Conservation (phyloP, 2,113 vertebrate genomes). For the Spermophilus dauricus region DNA sequence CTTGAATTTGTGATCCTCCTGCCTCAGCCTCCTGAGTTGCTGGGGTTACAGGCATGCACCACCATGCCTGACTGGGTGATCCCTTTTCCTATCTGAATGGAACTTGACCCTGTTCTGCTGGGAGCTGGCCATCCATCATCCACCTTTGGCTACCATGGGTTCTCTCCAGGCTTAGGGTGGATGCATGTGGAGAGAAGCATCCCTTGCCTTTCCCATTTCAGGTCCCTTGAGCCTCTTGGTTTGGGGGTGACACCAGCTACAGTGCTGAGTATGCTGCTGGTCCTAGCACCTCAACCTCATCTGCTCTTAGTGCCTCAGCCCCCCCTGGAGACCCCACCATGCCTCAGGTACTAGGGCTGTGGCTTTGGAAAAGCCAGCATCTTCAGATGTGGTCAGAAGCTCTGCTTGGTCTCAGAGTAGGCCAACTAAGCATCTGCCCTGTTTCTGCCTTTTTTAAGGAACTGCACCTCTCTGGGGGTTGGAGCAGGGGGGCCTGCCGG, state of each 20-base stretch:
- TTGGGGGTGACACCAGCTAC: background rate
- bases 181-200: background rate
- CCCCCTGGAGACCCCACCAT: background rate
- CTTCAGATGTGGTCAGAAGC: background rate
- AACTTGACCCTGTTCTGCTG: background rate
- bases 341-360: background rate
- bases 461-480: background rate
- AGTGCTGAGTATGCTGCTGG: accelerated
- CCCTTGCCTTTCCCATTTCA: background rate
- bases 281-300: background rate
- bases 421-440: background rate
- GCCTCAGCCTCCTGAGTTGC: too few relatives aligned
- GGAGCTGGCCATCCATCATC: background rate
- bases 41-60: too few relatives aligned
- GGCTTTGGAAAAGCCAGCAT: background rate
- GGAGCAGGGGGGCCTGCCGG: background rate
- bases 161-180: background rate
- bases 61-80: background rate
- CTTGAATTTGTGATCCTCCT: too few relatives aligned
- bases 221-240: background rate
- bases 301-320: too few relatives aligned
- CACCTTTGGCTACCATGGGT: background rate
- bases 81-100: background rate
- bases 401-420: background rate
- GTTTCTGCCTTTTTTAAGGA: background rate